A percentile compares a stretch with the other conserved stretches of the same genome.
Evolutionary conservation across 1,140 invertebrate species (phyloP).

Genomic region (Saccostrea glomerata): DNA sequence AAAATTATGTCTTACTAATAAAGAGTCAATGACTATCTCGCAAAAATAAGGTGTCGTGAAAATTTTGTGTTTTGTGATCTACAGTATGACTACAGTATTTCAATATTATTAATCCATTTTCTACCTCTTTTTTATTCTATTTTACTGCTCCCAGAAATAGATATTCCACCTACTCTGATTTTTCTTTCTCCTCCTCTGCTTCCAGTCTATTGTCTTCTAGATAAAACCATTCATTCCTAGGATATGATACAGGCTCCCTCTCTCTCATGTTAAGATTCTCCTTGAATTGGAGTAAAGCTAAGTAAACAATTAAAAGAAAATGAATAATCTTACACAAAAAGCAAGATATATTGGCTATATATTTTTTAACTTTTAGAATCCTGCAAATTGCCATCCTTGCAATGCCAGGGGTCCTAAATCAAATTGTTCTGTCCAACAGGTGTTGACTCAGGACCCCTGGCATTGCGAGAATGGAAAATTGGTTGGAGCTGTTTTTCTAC

Average conservation of each 20-base stretch:
- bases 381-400: neutral
- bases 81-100: too few relatives aligned
- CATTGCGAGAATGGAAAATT: too few relatives aligned
- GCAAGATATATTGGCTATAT: neutral
- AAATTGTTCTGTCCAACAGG: too few relatives aligned
- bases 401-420: too few relatives aligned
- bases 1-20: too few relatives aligned
- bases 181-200: constrained; percentile 58
- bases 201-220: constrained; percentile 75
- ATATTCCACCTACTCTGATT: neutral
- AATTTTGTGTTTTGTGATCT: too few relatives aligned
- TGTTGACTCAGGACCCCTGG: too few relatives aligned
- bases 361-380: neutral
- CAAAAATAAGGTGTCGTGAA: too few relatives aligned
- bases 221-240: constrained; percentile 75
- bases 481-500: neutral
- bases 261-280: constrained; percentile 59
- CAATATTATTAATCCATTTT: too few relatives aligned
- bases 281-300: constrained; percentile 72
- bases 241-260: constrained; percentile 65
- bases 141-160: too few relatives aligned
- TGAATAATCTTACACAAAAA: neutral
- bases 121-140: too few relatives aligned
- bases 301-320: constrained; percentile 32
- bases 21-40: too few relatives aligned